Conservation (phyloP, 2,797 vertebrate genomes). For the Hydrolagus colliei region DNA sequence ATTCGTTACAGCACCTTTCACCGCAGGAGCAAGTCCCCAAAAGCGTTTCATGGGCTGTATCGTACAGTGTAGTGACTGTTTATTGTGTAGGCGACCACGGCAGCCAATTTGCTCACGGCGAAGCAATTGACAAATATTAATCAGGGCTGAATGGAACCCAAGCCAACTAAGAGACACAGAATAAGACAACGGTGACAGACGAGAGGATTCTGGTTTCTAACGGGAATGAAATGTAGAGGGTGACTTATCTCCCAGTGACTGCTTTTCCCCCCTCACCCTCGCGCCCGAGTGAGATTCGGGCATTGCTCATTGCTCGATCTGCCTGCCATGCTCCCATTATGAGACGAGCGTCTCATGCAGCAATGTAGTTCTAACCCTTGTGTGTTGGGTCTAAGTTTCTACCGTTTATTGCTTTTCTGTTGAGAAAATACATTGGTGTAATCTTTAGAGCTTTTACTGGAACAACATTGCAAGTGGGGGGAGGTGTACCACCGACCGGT, state of each 20-base stretch:
- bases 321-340: not conserved
- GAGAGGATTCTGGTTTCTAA: constrained; percentile 22
- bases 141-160: not conserved
- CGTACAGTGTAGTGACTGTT: no score
- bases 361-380: not conserved
- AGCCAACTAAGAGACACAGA: not conserved
- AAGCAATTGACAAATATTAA: not conserved
- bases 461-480: not conserved
- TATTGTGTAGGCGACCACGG: no score
- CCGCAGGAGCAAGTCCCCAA: no score
- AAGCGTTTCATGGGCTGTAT: no score
- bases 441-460: not conserved
- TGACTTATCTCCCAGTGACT: constrained; percentile 2
- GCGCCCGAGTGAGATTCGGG: not conserved
- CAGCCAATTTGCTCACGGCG: no score
- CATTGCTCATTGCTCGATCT: not conserved
- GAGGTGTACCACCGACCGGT: not conserved
- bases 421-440: constrained; percentile 13
- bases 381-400: not conserved
- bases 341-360: not conserved
- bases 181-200: not conserved
- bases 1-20: no score
- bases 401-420: not conserved
- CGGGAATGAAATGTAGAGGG: constrained; percentile 16
- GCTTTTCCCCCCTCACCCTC: not conserved